Conservation (phyloP, 64 coral and sea anemone species). For the Trachythela sp. region DNA sequence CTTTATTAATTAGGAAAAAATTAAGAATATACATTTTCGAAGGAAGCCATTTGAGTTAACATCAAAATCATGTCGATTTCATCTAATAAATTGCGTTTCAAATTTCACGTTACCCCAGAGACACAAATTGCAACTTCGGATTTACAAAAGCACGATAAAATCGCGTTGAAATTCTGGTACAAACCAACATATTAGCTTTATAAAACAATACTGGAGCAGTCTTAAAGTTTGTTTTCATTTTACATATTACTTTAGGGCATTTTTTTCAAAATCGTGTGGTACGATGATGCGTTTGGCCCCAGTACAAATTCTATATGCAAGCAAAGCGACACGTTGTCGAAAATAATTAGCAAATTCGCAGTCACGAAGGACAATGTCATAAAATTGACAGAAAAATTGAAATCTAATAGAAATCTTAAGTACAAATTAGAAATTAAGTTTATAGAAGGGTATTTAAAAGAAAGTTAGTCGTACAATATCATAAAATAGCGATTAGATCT, state of each 20-base stretch:
- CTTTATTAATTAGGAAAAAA: too few relatives aligned
- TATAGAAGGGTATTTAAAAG: neutral
- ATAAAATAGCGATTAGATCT: neutral
- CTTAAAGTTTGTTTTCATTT: neutral
- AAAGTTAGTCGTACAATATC: neutral
- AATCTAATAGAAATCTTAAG: neutral
- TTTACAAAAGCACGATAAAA: neutral
- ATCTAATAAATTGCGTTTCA: neutral
- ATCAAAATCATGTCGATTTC: neutral
- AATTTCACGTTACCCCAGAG: neutral
- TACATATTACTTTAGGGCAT: neutral
- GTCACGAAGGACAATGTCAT: neutral
- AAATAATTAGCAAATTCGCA: neutral
- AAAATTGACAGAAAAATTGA: neutral
- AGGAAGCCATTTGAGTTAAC: neutral
- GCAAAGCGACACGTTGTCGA: neutral
- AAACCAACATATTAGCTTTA: neutral
- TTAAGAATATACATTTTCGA: too few relatives aligned
- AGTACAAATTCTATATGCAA: neutral
- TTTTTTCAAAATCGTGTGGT: neutral
- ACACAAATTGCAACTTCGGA: neutral
- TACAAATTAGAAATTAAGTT: neutral
- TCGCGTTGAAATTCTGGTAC: neutral
- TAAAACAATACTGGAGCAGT: neutral
- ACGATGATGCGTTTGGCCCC: neutral